Conservation (phyloP, 2,888 invertebrate species). For the Andrena dorsata region DNA sequence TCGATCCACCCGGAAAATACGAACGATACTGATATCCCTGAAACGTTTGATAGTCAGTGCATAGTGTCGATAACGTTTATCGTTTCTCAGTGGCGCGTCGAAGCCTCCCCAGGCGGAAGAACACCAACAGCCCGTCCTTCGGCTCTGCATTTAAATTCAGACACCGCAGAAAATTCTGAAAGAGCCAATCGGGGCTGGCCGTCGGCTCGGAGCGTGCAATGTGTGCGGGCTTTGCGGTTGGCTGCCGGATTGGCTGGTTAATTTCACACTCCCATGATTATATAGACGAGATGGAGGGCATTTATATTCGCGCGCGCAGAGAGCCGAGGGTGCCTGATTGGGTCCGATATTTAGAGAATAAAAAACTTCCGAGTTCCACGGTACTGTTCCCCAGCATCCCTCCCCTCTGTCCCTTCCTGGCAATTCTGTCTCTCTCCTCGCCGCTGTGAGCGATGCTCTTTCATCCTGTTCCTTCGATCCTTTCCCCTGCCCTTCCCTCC, state of each 20-base stretch:
- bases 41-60: neutral
- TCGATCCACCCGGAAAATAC: neutral
- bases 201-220: conserved; percentile 57
- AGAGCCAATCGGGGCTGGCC: conserved; percentile 54
- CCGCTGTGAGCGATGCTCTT: neutral
- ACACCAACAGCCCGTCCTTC: conserved; percentile 21
- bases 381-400: neutral
- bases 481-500: neutral
- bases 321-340: conserved; percentile 75
- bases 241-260: conserved; percentile 82
- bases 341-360: conserved; percentile 76
- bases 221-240: conserved; percentile 77
- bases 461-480: neutral
- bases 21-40: neutral
- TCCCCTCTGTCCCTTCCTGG: neutral
- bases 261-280: conserved; percentile 84
- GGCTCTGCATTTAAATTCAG: conserved; percentile 62
- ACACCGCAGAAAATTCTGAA: conserved; percentile 67
- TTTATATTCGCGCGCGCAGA: conserved; percentile 80
- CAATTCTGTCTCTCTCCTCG: neutral
- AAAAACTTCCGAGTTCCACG: conserved; percentile 58
- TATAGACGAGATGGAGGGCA: conserved; percentile 82
- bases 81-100: conserved; percentile 18
- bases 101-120: conserved; percentile 19
- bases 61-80: conserved; percentile 6